A percentile compares a stretch with the other conserved stretches of the same genome.
These are phyloP conservation scores for Eupithecia subumbrata DNA, from an alignment of 2,888 invertebrate species.

Conservation along the genomic window DNA sequence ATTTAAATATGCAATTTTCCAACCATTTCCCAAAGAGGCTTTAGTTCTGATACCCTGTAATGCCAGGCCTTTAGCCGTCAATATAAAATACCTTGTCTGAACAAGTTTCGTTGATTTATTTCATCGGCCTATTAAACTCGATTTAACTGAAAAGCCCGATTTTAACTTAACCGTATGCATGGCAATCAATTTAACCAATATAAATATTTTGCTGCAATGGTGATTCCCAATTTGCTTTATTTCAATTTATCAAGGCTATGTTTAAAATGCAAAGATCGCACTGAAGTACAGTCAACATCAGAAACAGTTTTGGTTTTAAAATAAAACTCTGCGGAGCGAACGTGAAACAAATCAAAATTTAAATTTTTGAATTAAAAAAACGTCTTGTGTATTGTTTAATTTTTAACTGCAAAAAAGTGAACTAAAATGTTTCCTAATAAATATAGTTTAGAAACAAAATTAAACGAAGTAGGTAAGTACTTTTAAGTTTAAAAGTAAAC, in stretches of 20 bases:
- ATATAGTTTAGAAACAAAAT: slow-evolving; percentile 52
- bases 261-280: background rate
- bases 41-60: slow-evolving; percentile 11
- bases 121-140: slow-evolving; percentile 40
- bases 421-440: too few species aligned
- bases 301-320: too few species aligned
- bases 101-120: slow-evolving; percentile 43
- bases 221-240: slow-evolving; percentile 32
- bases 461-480: slow-evolving; percentile 57
- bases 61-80: slow-evolving; percentile 21
- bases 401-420: too few species aligned
- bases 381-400: too few species aligned
- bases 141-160: slow-evolving; percentile 41
- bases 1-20: too few species aligned
- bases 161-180: slow-evolving; percentile 37
- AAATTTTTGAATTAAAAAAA: too few species aligned
- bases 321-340: too few species aligned
- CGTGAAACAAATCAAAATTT: too few species aligned
- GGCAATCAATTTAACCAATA: slow-evolving; percentile 38
- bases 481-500: slow-evolving; percentile 58
- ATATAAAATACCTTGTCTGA: slow-evolving; percentile 37
- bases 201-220: slow-evolving; percentile 33
- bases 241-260: slow-evolving; percentile 28
- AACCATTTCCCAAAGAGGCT: background rate
- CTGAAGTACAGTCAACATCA: background rate